phyloP scores from a whole-genome alignment of 1,140 invertebrate genomes.

The Pomacea maculata region DNA sequence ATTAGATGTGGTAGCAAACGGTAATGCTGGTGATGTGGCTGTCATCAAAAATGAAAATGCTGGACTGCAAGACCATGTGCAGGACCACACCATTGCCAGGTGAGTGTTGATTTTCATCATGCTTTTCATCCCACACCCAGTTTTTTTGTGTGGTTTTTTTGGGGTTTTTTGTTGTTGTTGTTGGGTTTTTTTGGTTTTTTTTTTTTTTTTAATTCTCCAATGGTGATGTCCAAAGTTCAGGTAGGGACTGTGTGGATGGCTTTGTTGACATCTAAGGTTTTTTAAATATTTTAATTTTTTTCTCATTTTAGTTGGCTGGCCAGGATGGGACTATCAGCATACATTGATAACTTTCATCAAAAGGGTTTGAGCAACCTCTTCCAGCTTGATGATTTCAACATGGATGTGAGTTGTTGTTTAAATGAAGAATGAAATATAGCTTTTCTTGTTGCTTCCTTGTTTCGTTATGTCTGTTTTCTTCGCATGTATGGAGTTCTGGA shows the following conservation, averaged over 20 bases:
- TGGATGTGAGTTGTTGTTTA: slow-evolving; percentile 49
- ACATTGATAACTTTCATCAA: slow-evolving; percentile 60
- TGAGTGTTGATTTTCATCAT: slow-evolving; percentile 24
- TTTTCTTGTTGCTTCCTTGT: background rate
- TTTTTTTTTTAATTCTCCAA: background rate
- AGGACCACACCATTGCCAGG: slow-evolving; percentile 42
- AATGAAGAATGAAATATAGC: background rate
- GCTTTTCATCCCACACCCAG: background rate
- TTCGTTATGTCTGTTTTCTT: background rate
- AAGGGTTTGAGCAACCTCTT: slow-evolving; percentile 49
- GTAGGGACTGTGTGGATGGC: too few relatives aligned
- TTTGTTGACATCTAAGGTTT: too few relatives aligned
- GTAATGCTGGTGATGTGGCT: slow-evolving; percentile 8
- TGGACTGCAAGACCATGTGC: slow-evolving; percentile 11
- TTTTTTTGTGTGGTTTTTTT: background rate
- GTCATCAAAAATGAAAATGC: slow-evolving; percentile 44
- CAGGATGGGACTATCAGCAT: slow-evolving; percentile 51
- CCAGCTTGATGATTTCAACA: slow-evolving; percentile 57
- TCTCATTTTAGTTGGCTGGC: slow-evolving; percentile 53
- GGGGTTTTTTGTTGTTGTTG: too few relatives aligned
- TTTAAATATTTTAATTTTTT: background rate
- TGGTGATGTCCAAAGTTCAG: too few relatives aligned
- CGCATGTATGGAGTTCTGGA: background rate
- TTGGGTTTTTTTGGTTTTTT: background rate
- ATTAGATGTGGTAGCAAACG: slow-evolving; percentile 11